phyloP scores from a whole-genome alignment of 2,113 vertebrate species.

The Hippopotamus amphibius region DNA sequence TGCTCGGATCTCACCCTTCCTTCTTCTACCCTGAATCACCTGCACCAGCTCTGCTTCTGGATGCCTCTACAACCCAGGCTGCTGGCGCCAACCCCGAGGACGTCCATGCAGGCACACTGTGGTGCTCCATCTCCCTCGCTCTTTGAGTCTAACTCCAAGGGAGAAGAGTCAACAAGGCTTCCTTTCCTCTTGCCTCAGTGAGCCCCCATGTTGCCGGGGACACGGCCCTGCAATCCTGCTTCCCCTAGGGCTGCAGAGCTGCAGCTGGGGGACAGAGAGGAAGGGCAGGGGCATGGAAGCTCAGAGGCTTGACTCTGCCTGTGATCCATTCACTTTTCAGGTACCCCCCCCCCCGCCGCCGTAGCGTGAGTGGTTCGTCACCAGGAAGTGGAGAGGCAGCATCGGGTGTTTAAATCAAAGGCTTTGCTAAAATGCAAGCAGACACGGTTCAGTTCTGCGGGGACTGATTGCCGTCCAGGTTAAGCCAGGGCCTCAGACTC shows the following conservation, averaged over 20 bases:
- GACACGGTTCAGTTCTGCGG: not conserved
- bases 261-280: not conserved
- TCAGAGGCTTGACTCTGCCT: not conserved
- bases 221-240: not conserved
- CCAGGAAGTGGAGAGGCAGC: not conserved
- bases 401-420: not conserved
- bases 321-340: not conserved
- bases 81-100: not conserved
- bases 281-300: not conserved
- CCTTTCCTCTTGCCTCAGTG: not conserved
- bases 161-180: not conserved
- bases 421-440: conserved; percentile 2
- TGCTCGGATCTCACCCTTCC: conserved; percentile 55
- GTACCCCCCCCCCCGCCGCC: not conserved
- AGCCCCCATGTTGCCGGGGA: not conserved
- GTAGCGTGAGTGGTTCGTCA: not conserved
- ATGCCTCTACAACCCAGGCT: not conserved
- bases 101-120: too few species aligned
- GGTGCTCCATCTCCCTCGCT: not conserved
- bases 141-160: not conserved
- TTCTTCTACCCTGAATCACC: conserved; percentile 65
- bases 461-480: not conserved
- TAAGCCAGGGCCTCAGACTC: not conserved
- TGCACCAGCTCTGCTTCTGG: conserved; percentile 60
- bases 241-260: not conserved